phyloP scores from a whole-genome alignment of 2,113 vertebrate genomes.

The Thamnophis sirtalis region DNA sequence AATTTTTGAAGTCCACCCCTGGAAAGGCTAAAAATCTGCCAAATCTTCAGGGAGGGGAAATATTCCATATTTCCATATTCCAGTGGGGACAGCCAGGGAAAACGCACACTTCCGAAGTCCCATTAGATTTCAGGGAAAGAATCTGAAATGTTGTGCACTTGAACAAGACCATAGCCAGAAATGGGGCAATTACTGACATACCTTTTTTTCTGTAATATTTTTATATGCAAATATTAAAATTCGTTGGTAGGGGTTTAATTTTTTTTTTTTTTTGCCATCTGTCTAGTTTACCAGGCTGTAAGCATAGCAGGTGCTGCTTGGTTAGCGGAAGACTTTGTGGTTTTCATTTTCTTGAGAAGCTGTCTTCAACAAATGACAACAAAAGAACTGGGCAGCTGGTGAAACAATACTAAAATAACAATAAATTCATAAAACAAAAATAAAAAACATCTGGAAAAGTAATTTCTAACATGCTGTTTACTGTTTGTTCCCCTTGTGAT shows the following conservation, averaged over 20 bases:
- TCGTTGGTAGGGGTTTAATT: background rate
- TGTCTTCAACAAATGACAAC: background rate
- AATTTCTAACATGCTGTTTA: background rate
- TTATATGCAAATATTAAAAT: slow-evolving; percentile 32
- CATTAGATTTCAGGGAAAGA: background rate
- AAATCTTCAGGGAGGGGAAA: background rate
- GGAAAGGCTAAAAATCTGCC: background rate
- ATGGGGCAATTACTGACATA: slow-evolving; percentile 11
- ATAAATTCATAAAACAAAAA: background rate
- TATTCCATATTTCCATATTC: background rate
- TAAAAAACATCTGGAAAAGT: background rate
- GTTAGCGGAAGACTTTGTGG: background rate
- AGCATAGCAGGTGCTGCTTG: background rate
- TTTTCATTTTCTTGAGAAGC: background rate
- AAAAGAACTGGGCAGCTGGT: background rate
- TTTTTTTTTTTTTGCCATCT: background rate
- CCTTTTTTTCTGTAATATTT: background rate
- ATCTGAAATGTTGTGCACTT: background rate
- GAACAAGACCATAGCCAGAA: slow-evolving; percentile 40
- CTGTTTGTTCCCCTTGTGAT: background rate
- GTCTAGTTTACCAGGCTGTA: slow-evolving; percentile 8
- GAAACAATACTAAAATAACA: background rate
- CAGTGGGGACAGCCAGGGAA: background rate
- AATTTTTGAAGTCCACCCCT: too few relatives aligned
- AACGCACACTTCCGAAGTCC: background rate